Conservation (phyloP, 2,797 vertebrate genomes). For the Falco peregrinus region DNA sequence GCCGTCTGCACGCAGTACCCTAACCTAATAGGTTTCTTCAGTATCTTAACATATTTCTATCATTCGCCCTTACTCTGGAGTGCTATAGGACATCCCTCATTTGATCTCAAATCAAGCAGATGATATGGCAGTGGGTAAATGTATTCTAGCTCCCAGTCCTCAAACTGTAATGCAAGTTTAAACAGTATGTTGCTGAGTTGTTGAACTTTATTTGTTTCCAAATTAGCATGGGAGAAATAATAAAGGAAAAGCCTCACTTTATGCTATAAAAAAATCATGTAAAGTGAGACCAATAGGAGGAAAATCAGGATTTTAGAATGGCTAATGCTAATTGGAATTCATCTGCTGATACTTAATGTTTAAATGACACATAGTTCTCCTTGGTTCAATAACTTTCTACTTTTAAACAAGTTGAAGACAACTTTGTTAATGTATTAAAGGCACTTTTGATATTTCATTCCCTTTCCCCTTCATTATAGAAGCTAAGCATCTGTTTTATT, state of each 20-base stretch:
- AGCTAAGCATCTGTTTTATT: constrained; percentile 74
- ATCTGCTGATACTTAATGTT: constrained; percentile 52
- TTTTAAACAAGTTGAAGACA: constrained; percentile 66
- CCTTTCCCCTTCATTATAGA: constrained; percentile 66
- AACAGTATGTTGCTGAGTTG: constrained; percentile 61
- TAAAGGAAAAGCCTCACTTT: constrained; percentile 34
- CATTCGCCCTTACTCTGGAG: constrained; percentile 43
- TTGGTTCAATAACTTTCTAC: constrained; percentile 64
- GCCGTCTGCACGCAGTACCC: constrained; percentile 1
- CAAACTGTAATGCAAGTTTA: constrained; percentile 62
- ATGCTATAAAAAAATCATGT: constrained; percentile 53
- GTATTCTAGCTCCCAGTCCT: constrained; percentile 58
- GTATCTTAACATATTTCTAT: constrained; percentile 63
- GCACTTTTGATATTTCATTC: constrained; percentile 67
- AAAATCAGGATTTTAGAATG: constrained; percentile 46
- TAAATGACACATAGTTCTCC: constrained; percentile 62
- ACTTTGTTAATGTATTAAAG: constrained; percentile 68
- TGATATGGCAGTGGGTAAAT: constrained; percentile 63
- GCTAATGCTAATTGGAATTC: constrained; percentile 62
- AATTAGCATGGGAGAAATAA: constrained; percentile 64
- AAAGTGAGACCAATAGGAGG: constrained; percentile 54
- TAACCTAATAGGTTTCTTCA: constrained; percentile 45
- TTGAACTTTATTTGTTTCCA: constrained; percentile 68
- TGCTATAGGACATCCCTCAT: constrained; percentile 68
- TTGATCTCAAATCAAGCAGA: constrained; percentile 72